Conservation (phyloP, 92 coral and sea anemone species). For the Heteractis magnifica region DNA sequence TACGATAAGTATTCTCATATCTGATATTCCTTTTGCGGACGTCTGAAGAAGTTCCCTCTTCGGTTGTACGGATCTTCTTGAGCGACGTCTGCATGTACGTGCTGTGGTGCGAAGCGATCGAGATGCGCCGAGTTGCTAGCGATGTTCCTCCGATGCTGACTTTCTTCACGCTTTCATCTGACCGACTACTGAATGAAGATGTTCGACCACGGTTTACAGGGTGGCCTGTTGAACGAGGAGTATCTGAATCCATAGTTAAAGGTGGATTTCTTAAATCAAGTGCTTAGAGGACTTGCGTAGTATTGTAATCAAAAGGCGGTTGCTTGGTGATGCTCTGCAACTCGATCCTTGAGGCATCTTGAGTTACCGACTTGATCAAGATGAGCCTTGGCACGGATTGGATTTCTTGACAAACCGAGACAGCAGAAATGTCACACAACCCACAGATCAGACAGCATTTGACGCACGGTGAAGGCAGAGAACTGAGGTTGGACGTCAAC, state of each 20-base stretch:
- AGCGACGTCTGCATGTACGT: constrained; percentile 6
- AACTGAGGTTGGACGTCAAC: no score
- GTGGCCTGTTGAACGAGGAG: constrained; percentile 12
- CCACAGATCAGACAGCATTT: background rate
- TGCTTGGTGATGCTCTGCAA: background rate
- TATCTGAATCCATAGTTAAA: constrained; percentile 10
- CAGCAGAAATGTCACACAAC: background rate
- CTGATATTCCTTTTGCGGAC: constrained; percentile 15
- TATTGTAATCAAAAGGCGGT: background rate
- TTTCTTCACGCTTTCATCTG: constrained; percentile 34
- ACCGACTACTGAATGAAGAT: constrained; percentile 35
- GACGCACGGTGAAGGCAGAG: background rate
- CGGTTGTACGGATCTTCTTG: constrained; percentile 1
- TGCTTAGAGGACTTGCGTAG: background rate
- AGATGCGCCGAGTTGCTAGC: constrained; percentile 11
- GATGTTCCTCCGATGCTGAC: constrained; percentile 32
- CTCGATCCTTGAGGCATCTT: constrained; percentile 5
- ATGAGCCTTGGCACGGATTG: background rate
- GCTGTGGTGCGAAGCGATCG: constrained; percentile 25
- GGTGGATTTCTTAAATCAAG: background rate
- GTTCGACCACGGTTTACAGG: constrained; percentile 19
- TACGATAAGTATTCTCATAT: constrained; percentile 86
- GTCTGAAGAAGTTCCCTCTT: constrained; percentile 23
- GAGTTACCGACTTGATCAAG: background rate
- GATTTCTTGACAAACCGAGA: background rate